Conservation (phyloP, 2,888 invertebrate species). For the Watsonalla cultraria region DNA sequence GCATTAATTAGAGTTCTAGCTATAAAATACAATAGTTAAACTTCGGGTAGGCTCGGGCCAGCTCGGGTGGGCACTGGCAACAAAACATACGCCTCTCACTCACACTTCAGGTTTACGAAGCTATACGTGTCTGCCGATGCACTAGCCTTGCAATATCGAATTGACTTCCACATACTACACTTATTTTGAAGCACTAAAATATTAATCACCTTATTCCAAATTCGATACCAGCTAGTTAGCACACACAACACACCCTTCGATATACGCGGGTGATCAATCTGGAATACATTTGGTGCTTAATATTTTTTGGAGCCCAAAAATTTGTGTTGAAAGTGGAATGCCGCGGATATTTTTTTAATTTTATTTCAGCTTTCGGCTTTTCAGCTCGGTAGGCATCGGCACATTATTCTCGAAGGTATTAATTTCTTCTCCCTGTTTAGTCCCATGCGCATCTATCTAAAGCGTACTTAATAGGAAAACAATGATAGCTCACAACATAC, state of each 20-base stretch:
- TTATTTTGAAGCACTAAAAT: too few relatives aligned
- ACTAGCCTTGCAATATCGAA: neutral
- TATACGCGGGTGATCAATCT: too few relatives aligned
- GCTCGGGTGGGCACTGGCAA: conserved; percentile 42
- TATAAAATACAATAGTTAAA: conserved; percentile 75
- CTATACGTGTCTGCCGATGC: conserved; percentile 7
- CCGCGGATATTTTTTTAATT: too few relatives aligned
- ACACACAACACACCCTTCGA: too few relatives aligned
- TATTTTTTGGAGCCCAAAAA: too few relatives aligned
- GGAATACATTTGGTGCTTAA: too few relatives aligned
- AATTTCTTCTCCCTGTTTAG: conserved; percentile 60
- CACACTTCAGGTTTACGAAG: conserved; percentile 13
- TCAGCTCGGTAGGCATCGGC: conserved; percentile 28
- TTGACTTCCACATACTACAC: too few relatives aligned
- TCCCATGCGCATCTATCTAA: conserved; percentile 59
- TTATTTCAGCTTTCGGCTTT: neutral
- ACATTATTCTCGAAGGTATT: conserved; percentile 35
- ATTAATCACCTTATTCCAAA: too few relatives aligned
- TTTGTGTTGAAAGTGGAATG: too few relatives aligned
- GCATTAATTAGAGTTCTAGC: conserved; percentile 78
- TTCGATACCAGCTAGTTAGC: too few relatives aligned
- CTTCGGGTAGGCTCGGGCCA: conserved; percentile 56
- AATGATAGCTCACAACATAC: conserved; percentile 54
- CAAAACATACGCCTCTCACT: conserved; percentile 34
- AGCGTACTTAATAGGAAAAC: conserved; percentile 52